Base-by-base conservation (phyloP, 2,113 vertebrate genomes). In the Zapornia atra region DNA sequence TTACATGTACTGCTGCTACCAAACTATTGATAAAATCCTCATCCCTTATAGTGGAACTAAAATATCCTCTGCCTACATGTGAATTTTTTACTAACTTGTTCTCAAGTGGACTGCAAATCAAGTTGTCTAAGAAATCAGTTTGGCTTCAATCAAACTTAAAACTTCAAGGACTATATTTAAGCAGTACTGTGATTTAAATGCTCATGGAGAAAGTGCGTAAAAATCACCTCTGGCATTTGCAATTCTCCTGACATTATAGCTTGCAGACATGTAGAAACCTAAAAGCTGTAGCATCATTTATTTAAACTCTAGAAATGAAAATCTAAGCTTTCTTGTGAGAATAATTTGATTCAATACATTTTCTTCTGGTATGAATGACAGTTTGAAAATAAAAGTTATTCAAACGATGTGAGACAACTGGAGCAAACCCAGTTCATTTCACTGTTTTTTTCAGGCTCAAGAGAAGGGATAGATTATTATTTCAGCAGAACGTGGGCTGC, bases 161-260 rank as follows among this genome's bases (percentile, higher is more conserved):
- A 70, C n/a, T 92, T 95, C 83, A 86, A 95, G 72, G 33, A 48
- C 68, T 65, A 10, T 53, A 22, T 88, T 94, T 90, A 82, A 87
- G 42, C 46, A 90, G 57, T 26, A 28, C 26, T 28, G 11, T 72
- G 36, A 79, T 88, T 92, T 54, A 86, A 73, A 88, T 83, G 16
- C 31, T 88, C 12, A 17, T 12, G 26, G 34, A 88, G 29, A 93
- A 85, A 84, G 18, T 66, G 2, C 51, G 80, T 40, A 63, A 73
- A 70, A 93, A 76, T 79, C 3, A 83, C 20, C 66, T 76, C 51
- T 50, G 22, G 44, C 50, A 81, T 90, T 88, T 94, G 31, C 17
- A 77, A 6, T 63, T 91, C 86, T 89, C 51, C 71, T 63, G 44
- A 26, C 33, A 46, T 81, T 61, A 77, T 36, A 82, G 13, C 38